phyloP scores from a whole-genome alignment of 1,140 invertebrate genomes.

The Drosophila chauvacae region DNA sequence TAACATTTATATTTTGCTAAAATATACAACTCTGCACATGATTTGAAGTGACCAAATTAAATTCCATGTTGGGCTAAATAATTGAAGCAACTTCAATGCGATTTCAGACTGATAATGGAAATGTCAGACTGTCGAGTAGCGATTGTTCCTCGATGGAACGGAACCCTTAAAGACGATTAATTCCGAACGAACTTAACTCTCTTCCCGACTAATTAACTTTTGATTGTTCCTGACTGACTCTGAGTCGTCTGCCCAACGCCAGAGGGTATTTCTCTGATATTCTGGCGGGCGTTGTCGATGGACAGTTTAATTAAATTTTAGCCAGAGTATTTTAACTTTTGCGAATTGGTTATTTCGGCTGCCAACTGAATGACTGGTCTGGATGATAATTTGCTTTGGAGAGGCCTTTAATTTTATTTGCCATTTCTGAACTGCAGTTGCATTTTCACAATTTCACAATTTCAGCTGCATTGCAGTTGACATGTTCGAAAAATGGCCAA shows the following conservation, averaged over 20 bases:
- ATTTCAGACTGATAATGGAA: constrained; percentile 14
- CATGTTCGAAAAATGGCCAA: constrained; percentile 63
- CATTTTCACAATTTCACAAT: constrained; percentile 28
- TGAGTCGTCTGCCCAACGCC: constrained; percentile 21
- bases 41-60: constrained; percentile 1
- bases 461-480: constrained; percentile 76
- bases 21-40: neutral
- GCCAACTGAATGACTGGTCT: constrained; percentile 1
- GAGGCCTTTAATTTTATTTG: constrained; percentile 77
- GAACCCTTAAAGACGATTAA: constrained; percentile 42
- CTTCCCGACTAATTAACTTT: constrained; percentile 41
- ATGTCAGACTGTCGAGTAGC: constrained; percentile 11
- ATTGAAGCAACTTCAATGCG: constrained; percentile 4
- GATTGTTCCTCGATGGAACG: constrained; percentile 18
- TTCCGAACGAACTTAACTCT: constrained; percentile 41
- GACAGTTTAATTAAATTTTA: constrained; percentile 54
- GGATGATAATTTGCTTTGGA: constrained; percentile 60
- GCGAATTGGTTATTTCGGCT: constrained; percentile 36
- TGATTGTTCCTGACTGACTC: constrained; percentile 36
- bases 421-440: constrained; percentile 77
- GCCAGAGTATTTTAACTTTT: constrained; percentile 38
- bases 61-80: neutral
- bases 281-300: constrained; percentile 13
- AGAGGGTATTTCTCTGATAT: constrained; percentile 8
- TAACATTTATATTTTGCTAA: neutral